Conservation (phyloP, 2,113 vertebrate genomes). For the Ellobius talpinus region DNA sequence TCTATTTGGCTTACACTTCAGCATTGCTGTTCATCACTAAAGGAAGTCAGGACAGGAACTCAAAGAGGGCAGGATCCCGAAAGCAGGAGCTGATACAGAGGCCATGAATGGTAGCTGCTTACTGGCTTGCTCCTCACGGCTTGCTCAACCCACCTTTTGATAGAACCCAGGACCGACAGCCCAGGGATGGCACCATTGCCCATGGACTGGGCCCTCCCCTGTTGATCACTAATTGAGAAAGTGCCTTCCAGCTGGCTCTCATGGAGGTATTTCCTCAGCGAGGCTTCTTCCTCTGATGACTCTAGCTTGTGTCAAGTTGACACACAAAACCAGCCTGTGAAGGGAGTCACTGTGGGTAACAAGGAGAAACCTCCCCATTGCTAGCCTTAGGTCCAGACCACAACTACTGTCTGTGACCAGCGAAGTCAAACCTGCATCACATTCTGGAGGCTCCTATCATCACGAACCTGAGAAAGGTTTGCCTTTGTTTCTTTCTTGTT, state of each 20-base stretch:
- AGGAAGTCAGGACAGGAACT: not conserved
- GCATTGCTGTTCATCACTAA: not conserved
- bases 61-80: not conserved
- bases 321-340: not conserved
- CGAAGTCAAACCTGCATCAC: rapidly evolving
- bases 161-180: not conserved
- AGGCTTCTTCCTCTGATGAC: not conserved
- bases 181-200: not conserved
- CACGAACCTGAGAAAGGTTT: rapidly evolving
- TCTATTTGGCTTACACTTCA: not conserved
- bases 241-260: not conserved
- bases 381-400: rapidly evolving
- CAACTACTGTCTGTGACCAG: no score
- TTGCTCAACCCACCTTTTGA: not conserved
- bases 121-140: not conserved
- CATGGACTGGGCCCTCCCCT: not conserved
- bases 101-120: not conserved
- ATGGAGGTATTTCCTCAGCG: not conserved
- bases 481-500: not conserved
- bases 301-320: not conserved
- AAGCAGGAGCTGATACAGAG: not conserved
- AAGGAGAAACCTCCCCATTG: rapidly evolving
- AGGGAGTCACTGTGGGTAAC: rapidly evolving
- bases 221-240: not conserved
- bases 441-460: not conserved